Evolutionary conservation across 2,113 vertebrate species (phyloP).

Genomic region (Isurus oxyrinchus): DNA sequence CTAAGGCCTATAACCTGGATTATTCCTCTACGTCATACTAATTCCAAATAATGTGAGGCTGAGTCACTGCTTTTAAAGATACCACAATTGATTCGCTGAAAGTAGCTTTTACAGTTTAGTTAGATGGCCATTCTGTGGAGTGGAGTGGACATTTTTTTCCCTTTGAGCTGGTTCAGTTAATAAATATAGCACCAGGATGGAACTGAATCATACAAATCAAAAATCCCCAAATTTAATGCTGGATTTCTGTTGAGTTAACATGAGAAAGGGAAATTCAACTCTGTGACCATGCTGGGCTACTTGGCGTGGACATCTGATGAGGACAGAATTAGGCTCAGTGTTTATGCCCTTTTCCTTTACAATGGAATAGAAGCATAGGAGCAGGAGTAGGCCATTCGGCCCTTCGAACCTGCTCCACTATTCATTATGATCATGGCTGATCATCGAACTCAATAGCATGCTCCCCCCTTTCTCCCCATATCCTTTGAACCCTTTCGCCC

Average conservation of each 20-base stretch:
- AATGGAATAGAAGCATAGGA: background rate
- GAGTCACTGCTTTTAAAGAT: background rate
- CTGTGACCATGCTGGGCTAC: background rate
- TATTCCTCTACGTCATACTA: background rate
- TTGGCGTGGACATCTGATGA: background rate
- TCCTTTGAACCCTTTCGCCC: too few species aligned
- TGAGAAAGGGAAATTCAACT: background rate
- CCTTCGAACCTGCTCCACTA: too few species aligned
- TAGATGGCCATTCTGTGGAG: background rate
- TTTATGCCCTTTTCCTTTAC: background rate
- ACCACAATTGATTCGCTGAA: background rate
- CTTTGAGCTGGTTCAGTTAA: background rate
- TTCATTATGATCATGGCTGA: too few species aligned
- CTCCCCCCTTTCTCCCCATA: too few species aligned
- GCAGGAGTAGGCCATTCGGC: too few species aligned
- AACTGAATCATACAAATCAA: background rate
- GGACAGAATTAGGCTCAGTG: background rate
- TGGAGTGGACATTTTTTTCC: background rate
- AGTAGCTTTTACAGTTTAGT: background rate
- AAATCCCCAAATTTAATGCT: background rate
- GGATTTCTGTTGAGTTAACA: background rate
- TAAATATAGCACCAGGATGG: background rate
- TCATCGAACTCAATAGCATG: too few species aligned
- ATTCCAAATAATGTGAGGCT: background rate
- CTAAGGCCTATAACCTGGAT: background rate